Evolutionary conservation across 2,797 vertebrate genomes (phyloP).

Genomic region (Sciaenops ocellatus): DNA sequence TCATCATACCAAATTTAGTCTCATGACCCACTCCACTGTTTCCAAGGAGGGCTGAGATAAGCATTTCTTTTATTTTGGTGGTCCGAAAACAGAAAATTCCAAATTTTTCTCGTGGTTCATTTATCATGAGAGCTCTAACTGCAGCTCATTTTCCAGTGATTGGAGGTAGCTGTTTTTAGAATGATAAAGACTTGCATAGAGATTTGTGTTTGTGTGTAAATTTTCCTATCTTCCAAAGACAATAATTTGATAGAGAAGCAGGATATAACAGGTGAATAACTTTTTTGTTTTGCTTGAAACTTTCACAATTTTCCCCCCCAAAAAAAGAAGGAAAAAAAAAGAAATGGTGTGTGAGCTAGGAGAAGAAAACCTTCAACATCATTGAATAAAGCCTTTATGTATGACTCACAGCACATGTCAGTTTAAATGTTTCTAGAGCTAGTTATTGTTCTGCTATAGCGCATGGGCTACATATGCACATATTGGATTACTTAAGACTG

Average conservation of each 20-base stretch:
- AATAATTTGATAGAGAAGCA: slow-evolving; percentile 1
- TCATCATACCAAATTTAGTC: neutral
- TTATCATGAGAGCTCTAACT: slow-evolving; percentile 4
- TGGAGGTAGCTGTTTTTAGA: slow-evolving; percentile 4
- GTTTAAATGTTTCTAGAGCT: neutral
- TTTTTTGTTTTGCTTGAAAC: too few relatives aligned
- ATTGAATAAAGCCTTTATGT: slow-evolving; percentile 27
- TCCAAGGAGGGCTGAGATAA: neutral
- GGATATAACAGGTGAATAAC: slow-evolving; percentile 7
- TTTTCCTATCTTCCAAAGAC: neutral
- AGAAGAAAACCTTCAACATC: slow-evolving; percentile 18
- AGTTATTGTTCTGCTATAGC: slow-evolving; percentile 7
- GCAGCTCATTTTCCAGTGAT: slow-evolving; percentile 14
- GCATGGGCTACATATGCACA: slow-evolving; percentile 26
- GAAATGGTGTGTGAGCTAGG: neutral
- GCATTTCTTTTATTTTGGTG: neutral
- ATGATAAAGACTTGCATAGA: neutral
- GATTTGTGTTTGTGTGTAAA: neutral
- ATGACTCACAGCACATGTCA: slow-evolving; percentile 38
- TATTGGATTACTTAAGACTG: slow-evolving; percentile 31
- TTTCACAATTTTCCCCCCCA: too few relatives aligned
- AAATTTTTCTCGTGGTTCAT: neutral
- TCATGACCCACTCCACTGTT: neutral
- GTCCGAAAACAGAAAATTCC: neutral
- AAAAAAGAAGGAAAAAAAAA: too few relatives aligned